These are phyloP conservation scores for Prosapia bicincta DNA, from an alignment of 2,888 invertebrate species.

Conservation along the genomic window DNA sequence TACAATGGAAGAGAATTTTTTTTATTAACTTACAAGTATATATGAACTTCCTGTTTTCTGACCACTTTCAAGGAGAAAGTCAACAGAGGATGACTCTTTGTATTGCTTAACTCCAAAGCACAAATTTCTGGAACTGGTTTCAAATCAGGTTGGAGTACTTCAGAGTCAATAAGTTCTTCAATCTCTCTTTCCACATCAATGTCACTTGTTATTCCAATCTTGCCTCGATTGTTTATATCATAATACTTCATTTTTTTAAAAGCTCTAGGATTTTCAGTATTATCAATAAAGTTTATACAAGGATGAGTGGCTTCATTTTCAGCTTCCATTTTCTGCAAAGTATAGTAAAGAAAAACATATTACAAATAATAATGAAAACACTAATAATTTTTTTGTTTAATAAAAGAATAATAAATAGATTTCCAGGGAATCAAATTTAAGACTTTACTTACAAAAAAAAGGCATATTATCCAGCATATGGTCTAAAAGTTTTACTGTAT, in stretches of 20 bases:
- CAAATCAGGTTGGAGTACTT: neutral
- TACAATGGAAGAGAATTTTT: neutral
- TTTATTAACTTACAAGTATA: constrained; percentile 14
- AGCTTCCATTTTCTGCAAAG: neutral
- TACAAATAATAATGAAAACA: no score
- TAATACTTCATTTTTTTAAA: neutral
- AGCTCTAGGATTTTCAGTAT: neutral
- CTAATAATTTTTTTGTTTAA: no score
- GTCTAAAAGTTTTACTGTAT: no score
- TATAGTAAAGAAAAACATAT: no score
- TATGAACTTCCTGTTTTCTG: constrained; percentile 19
- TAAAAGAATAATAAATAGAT: no score
- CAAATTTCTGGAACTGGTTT: constrained; percentile 13
- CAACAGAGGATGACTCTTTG: constrained; percentile 10
- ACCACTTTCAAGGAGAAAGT: neutral
- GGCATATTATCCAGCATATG: no score
- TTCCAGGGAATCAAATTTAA: no score
- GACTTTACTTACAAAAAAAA: no score
- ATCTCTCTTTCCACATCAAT: constrained; percentile 7
- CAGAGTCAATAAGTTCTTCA: neutral
- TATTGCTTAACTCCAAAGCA: neutral
- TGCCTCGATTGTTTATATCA: neutral
- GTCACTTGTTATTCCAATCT: neutral
- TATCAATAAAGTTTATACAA: neutral
- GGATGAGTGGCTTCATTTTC: neutral